These are phyloP conservation scores for Ylistrum balloti DNA, from an alignment of 1,140 invertebrate genomes.

Conservation along the genomic window DNA sequence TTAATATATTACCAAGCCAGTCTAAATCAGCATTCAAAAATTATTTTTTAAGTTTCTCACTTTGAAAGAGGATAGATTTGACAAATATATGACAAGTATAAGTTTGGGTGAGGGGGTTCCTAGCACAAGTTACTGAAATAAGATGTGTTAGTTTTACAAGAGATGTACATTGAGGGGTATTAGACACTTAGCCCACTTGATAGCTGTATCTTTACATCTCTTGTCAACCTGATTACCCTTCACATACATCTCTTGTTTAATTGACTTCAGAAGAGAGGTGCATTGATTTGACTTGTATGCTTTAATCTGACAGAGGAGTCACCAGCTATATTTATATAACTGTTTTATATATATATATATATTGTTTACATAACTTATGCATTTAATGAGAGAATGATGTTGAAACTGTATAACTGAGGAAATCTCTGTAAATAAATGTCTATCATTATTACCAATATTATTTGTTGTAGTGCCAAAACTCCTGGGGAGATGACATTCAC, in stretches of 20 bases:
- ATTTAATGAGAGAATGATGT: neutral
- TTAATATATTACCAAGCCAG: no score
- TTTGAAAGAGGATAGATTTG: no score
- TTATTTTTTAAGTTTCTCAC: no score
- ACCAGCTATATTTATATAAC: constrained; percentile 10
- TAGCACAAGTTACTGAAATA: no score
- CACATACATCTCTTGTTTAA: neutral
- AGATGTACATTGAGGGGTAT: neutral
- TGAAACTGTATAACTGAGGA: neutral
- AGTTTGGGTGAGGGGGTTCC: no score
- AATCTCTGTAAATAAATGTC: neutral
- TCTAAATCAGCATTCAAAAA: no score
- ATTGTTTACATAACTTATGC: neutral
- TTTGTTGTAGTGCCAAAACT: constrained; percentile 13
- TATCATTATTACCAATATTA: constrained; percentile 16
- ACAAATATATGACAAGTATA: no score
- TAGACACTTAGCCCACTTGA: no score
- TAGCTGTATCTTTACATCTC: no score
- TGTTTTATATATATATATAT: constrained; percentile 37
- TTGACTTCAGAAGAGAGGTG: neutral
- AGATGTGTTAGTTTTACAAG: neutral
- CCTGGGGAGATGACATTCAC: constrained; percentile 1
- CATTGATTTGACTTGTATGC: neutral
- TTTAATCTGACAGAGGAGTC: neutral
- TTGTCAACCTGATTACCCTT: no score